These are phyloP conservation scores for Bombus huntii DNA, from an alignment of 1,140 invertebrate species.

Conservation along the genomic window DNA sequence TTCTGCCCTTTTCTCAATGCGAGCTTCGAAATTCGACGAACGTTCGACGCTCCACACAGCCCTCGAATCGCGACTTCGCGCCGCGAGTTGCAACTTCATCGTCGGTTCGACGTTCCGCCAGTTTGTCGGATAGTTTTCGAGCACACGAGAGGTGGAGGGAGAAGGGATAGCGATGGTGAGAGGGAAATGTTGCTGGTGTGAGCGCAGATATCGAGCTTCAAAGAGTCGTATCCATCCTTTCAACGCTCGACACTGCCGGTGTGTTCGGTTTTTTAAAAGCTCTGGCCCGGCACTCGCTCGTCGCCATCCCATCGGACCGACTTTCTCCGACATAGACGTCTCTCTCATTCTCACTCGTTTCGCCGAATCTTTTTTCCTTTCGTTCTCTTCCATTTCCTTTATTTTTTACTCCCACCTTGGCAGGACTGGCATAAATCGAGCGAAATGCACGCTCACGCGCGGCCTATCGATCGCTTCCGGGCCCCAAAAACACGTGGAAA, in stretches of 20 bases:
- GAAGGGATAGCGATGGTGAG: neutral
- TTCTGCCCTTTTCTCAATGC: too few species aligned
- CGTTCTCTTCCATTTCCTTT: too few species aligned
- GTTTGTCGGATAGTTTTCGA: neutral
- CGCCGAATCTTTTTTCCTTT: neutral
- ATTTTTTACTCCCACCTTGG: neutral
- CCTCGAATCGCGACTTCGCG: neutral
- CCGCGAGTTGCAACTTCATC: conserved; percentile 15
- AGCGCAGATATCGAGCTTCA: conserved; percentile 63
- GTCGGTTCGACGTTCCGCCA: conserved; percentile 13
- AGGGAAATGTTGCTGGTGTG: conserved; percentile 21
- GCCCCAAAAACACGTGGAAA: conserved; percentile 42
- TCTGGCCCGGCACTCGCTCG: conserved; percentile 2
- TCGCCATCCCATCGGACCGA: neutral
- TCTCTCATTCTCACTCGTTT: neutral
- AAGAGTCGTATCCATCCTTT: conserved; percentile 63
- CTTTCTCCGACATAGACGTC: conserved; percentile 9
- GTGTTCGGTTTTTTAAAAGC: conserved; percentile 68
- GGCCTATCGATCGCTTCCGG: conserved; percentile 54
- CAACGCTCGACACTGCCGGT: conserved; percentile 47
- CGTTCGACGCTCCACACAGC: neutral
- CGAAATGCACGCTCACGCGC: conserved; percentile 21
- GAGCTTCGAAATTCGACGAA: neutral
- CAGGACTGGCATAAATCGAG: conserved; percentile 18
- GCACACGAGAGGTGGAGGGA: too few species aligned